Evolutionary conservation across 2,797 vertebrate genomes (phyloP).

Genomic region (Spondyliosoma cantharus): DNA sequence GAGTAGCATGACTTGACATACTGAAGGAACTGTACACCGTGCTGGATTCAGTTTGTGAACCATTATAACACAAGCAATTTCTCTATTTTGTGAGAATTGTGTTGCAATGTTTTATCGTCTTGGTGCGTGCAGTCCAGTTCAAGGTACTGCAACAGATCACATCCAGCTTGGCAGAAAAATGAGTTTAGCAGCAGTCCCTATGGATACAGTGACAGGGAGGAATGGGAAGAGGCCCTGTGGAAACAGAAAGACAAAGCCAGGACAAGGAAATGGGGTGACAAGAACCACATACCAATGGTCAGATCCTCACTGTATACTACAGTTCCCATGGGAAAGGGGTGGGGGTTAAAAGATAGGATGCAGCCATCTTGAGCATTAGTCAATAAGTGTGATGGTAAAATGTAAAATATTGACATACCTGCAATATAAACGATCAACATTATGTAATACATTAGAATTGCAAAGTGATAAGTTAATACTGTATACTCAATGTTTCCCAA

Average conservation of each 20-base stretch:
- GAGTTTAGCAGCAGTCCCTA: constrained; percentile 52
- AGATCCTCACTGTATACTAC: constrained; percentile 19
- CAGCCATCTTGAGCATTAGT: background rate
- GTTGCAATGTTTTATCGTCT: background rate
- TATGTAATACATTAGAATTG: background rate
- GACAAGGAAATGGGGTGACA: constrained; percentile 54
- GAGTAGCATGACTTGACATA: background rate
- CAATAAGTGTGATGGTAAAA: background rate
- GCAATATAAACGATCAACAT: background rate
- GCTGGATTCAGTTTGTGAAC: background rate
- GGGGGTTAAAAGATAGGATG: constrained; percentile 3
- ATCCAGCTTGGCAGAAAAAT: constrained; percentile 27
- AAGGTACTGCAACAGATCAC: background rate
- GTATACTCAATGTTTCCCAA: background rate
- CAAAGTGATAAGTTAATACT: background rate
- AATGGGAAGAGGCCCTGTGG: constrained; percentile 65
- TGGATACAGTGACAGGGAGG: constrained; percentile 43
- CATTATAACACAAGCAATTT: background rate
- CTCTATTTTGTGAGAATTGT: constrained; percentile 7
- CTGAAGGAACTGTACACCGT: background rate
- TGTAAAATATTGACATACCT: background rate
- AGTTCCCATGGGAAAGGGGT: constrained; percentile 24
- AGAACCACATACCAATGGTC: constrained; percentile 42
- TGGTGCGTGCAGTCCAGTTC: background rate
- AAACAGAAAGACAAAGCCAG: constrained; percentile 63